phyloP scores from a whole-genome alignment of 30 jellyfish, hydroid and myxozoan genomes.

The Pseudorhiza aurosa region DNA sequence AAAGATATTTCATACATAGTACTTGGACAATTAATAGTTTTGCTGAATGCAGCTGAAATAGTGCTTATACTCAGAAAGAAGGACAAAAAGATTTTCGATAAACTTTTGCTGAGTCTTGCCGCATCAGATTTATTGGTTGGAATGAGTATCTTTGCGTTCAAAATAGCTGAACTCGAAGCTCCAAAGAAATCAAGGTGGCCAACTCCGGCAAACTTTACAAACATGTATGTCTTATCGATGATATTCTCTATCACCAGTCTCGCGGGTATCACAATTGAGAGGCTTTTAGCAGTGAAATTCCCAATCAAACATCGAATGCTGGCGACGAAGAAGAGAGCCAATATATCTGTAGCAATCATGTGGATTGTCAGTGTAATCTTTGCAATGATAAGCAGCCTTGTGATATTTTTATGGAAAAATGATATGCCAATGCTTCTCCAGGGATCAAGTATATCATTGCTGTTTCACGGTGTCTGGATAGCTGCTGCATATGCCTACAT shows the following conservation, averaged over 20 bases:
- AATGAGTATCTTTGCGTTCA: neutral
- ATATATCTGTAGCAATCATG: neutral
- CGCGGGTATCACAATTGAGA: neutral
- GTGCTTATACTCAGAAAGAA: neutral
- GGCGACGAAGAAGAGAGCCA: neutral
- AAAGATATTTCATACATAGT: neutral
- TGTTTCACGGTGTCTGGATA: neutral
- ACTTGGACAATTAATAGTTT: neutral
- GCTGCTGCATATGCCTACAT: neutral
- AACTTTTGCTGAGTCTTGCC: slow-evolving; percentile 25
- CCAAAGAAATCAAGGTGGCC: neutral
- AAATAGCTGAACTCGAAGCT: neutral
- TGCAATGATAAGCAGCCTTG: neutral
- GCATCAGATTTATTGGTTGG: neutral
- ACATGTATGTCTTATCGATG: neutral
- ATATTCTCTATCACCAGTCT: slow-evolving; percentile 3
- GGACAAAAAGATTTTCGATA: slow-evolving; percentile 7
- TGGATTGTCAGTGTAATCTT: neutral
- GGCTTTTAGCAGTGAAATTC: slow-evolving; percentile 21
- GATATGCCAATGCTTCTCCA: neutral
- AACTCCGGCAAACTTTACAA: neutral
- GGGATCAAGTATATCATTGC: neutral
- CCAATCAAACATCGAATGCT: slow-evolving; percentile 28
- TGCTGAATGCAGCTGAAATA: neutral
- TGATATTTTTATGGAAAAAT: neutral